A percentile compares a stretch with the other conserved stretches of the same genome.
Evolutionary conservation across 2,113 vertebrate genomes (phyloP).

Genomic region (Oceanodroma tethys): DNA sequence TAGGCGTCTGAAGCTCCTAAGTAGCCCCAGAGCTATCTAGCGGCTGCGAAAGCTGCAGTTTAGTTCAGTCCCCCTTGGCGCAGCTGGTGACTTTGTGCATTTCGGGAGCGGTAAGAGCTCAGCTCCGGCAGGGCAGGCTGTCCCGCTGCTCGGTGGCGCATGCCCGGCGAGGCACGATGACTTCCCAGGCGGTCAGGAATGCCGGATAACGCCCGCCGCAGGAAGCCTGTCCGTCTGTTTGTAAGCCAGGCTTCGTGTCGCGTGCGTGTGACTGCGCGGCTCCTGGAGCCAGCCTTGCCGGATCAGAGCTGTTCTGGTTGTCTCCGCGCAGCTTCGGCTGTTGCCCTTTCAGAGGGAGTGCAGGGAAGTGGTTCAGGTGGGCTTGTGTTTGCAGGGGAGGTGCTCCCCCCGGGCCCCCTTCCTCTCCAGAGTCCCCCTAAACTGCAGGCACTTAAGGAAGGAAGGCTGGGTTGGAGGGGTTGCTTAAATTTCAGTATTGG

Average conservation of each 20-base stretch:
- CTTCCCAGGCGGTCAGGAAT: not conserved
- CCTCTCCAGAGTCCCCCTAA: not conserved
- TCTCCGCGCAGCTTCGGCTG: not conserved
- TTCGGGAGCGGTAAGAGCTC: not conserved
- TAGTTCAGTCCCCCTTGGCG: no score
- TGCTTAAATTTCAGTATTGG: not conserved
- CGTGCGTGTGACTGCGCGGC: rapidly evolving
- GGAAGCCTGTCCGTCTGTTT: not conserved
- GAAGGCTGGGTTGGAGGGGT: not conserved
- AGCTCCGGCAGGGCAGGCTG: rapidly evolving
- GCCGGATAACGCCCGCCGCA: rapidly evolving
- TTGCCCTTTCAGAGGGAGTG: not conserved
- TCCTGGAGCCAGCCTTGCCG: not conserved
- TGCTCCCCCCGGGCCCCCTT: rapidly evolving
- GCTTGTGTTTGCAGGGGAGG: not conserved
- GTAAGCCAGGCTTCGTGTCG: rapidly evolving
- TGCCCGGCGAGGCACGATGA: not conserved
- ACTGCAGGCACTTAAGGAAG: not conserved
- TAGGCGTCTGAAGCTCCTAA: not conserved
- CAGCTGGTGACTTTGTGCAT: rapidly evolving
- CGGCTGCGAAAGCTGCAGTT: not conserved
- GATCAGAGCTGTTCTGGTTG: not conserved
- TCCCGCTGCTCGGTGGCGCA: rapidly evolving
- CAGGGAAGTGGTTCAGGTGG: not conserved
- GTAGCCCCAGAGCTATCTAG: not conserved